Evolutionary conservation across 2,888 invertebrate genomes (phyloP).

Genomic region (Blera fallax): DNA sequence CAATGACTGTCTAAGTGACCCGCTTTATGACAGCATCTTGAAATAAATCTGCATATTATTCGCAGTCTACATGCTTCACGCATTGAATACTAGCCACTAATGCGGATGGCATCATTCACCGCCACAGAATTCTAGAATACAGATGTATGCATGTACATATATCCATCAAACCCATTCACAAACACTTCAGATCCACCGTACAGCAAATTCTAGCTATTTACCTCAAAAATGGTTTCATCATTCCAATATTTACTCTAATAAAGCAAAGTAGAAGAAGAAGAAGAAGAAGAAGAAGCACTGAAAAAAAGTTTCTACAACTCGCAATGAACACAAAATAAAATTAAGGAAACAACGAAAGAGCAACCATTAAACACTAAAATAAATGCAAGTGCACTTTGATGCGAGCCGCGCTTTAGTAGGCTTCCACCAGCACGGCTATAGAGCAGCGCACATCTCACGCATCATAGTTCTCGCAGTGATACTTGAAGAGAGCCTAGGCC

Average conservation of each 20-base stretch:
- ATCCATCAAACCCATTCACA: conserved; percentile 64
- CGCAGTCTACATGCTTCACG: not conserved
- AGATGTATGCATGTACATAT: no score
- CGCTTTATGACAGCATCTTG: conserved; percentile 56
- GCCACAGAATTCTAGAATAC: conserved; percentile 25
- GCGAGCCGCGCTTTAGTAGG: conserved; percentile 51
- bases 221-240: conserved; percentile 71
- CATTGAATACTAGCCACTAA: not conserved
- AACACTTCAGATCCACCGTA: conserved; percentile 41
- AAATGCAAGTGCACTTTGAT: conserved; percentile 73
- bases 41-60: conserved; percentile 59
- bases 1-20: conserved; percentile 42
- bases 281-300: not conserved
- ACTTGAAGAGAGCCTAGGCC: conserved; percentile 62
- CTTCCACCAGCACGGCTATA: not conserved
- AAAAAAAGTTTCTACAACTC: conserved; percentile 18
- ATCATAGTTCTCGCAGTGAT: conserved; percentile 71
- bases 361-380: conserved; percentile 73
- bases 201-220: conserved; percentile 62
- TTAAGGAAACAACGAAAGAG: conserved; percentile 72
- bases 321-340: conserved; percentile 57
- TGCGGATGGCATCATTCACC: conserved; percentile 4
- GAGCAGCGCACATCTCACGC: conserved; percentile 64
- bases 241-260: conserved; percentile 72
- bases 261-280: conserved; percentile 46